Evolutionary conservation across 1,140 invertebrate genomes (phyloP).

Genomic region (Aethina tumida): DNA sequence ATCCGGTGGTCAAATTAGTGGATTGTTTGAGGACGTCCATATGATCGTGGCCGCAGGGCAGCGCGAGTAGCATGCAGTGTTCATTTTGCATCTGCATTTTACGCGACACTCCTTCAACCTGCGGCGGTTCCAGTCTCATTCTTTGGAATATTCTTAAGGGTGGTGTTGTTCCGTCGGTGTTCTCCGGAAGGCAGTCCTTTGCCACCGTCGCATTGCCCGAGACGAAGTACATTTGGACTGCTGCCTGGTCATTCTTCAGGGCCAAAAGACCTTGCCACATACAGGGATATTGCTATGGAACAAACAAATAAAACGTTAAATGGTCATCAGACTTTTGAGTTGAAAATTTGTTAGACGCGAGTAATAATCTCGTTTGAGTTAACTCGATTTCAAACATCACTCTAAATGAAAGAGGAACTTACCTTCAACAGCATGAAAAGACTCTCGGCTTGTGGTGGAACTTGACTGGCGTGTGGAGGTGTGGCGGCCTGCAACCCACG

Average conservation of each 20-base stretch:
- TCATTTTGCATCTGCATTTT: slow-evolving; percentile 96
- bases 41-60: slow-evolving; percentile 90
- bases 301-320: slow-evolving; percentile 7
- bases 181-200: slow-evolving; percentile 67
- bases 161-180: slow-evolving; percentile 69
- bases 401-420: slow-evolving; percentile 26
- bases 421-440: slow-evolving; percentile 65
- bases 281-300: slow-evolving; percentile 71
- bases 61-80: slow-evolving; percentile 88
- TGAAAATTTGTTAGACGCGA: not conserved
- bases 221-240: slow-evolving; percentile 97
- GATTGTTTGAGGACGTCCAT: slow-evolving; percentile 88
- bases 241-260: slow-evolving; percentile 91
- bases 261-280: slow-evolving; percentile 95
- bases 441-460: slow-evolving; percentile 66
- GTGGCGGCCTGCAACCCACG: slow-evolving; percentile 48
- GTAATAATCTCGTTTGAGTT: too few species aligned
- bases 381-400: too few species aligned
- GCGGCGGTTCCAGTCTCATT: slow-evolving; percentile 89
- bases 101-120: slow-evolving; percentile 88
- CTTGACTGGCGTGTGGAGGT: slow-evolving; percentile 63
- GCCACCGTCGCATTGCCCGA: slow-evolving; percentile 85
- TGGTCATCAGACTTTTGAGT: not conserved
- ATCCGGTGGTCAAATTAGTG: slow-evolving; percentile 78
- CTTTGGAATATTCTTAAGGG: slow-evolving; percentile 87